These are phyloP conservation scores for Oryzias celebensis DNA, from an alignment of 2,113 vertebrate species.

Conservation along the genomic window DNA sequence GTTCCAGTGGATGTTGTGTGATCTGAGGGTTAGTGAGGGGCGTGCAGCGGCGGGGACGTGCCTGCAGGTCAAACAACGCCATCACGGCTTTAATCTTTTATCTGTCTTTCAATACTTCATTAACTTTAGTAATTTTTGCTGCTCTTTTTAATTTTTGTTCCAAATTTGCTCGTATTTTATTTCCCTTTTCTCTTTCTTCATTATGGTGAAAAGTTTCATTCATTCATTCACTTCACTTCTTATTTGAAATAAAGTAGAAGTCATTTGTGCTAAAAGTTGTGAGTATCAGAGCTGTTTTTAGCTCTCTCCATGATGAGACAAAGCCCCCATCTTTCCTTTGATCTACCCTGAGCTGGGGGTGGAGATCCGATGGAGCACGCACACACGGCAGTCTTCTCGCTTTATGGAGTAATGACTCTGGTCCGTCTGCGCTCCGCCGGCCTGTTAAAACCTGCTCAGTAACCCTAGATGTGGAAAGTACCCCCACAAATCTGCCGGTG, in stretches of 20 bases:
- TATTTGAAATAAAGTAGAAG: too few species aligned
- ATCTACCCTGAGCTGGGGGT: slow-evolving; percentile 46
- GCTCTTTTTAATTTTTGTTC: too few species aligned
- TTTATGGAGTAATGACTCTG: slow-evolving; percentile 63
- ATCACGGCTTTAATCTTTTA: too few species aligned
- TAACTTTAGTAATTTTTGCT: too few species aligned
- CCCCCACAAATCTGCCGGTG: slow-evolving; percentile 49
- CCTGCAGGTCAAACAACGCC: too few species aligned
- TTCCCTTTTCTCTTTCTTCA: too few species aligned
- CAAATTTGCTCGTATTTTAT: too few species aligned
- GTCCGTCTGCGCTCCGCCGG: slow-evolving; percentile 46
- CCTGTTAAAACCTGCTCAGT: slow-evolving; percentile 74
- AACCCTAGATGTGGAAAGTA: slow-evolving; percentile 76
- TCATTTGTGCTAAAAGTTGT: not conserved
- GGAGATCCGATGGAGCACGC: slow-evolving; percentile 32
- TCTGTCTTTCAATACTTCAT: too few species aligned
- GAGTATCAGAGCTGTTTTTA: not conserved
- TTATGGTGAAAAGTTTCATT: too few species aligned
- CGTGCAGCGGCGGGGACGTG: too few species aligned
- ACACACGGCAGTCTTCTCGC: slow-evolving; percentile 32
- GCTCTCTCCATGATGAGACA: slow-evolving; percentile 35
- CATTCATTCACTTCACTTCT: not conserved
- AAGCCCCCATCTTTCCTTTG: slow-evolving; percentile 22
- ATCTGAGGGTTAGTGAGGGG: too few species aligned
- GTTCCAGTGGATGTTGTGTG: too few species aligned